phyloP scores from a whole-genome alignment of 2,888 invertebrate species.

The Ommatoiulus sabulosus region DNA sequence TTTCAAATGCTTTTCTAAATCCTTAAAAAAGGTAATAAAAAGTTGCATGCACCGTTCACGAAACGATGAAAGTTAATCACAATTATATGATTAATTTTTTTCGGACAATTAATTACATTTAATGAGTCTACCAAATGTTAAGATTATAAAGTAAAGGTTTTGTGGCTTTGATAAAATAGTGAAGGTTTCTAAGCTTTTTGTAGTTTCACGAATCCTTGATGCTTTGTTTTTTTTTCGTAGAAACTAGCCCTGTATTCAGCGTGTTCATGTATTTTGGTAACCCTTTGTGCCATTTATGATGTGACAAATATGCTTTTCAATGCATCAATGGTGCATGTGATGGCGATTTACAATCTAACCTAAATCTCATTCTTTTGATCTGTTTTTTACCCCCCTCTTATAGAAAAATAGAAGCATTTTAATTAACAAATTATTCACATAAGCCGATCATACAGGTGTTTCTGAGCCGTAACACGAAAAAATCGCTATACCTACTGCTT shows the following conservation, averaged over 20 bases:
- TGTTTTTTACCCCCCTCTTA: not conserved
- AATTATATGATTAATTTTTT: too few species aligned
- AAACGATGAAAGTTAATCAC: too few species aligned
- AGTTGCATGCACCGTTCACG: too few species aligned
- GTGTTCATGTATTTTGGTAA: not conserved
- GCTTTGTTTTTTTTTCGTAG: not conserved
- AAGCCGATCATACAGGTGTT: conserved; percentile 18
- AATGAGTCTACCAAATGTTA: too few species aligned
- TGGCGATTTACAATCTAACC: not conserved
- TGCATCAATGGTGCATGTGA: not conserved
- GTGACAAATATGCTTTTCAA: conserved; percentile 10
- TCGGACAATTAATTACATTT: too few species aligned
- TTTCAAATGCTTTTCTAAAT: too few species aligned
- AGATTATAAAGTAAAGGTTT: too few species aligned
- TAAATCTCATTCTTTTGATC: conserved; percentile 12
- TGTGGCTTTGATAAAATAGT: not conserved
- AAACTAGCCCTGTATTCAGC: not conserved
- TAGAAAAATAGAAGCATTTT: not conserved
- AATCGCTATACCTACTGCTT: not conserved
- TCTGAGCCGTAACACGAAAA: not conserved
- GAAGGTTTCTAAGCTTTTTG: not conserved
- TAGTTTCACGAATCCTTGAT: not conserved
- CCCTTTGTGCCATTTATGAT: not conserved
- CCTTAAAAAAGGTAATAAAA: too few species aligned
- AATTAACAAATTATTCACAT: conserved; percentile 7